Evolutionary conservation across 2,888 invertebrate species (phyloP), one percentile per base, ranked within the genome.

Genomic region (Hypercompe scribonia): DNA sequence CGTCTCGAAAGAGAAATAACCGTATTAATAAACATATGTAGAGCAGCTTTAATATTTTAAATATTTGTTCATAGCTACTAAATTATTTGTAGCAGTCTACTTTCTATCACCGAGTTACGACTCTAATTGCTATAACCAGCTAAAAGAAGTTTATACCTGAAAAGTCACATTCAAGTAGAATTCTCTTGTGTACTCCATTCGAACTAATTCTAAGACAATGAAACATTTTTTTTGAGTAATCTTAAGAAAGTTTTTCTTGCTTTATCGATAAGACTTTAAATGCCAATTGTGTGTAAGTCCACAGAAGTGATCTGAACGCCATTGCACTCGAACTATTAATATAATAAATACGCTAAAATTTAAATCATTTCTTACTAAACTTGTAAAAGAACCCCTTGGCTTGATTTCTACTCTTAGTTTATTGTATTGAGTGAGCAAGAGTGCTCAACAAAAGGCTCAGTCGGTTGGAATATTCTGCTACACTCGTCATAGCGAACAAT

Each of bases 401-500:
- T 42, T 28, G 42, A 39, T 28, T 58, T 58, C 15, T 21, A 39
- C 39, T 28, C 31, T 66, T 36, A 21, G 39, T 3, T 68, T 61
- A 21, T 42, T 28, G 63, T 69, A 31, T 33, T 18, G 46, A 67
- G 67, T 67, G 42, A 31, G 33, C 31, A 24, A 28, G 33, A 33
- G 31, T 50, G 24, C 7, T n/a, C 21, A 24, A 36, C 63, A 42
- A 69, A 69, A 31, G 61, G 42, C 31, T 21, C 42, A 42, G 31
- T 61, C 42, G 42, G 13, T 63, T 31, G 69, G 54, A 69, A 39
- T 31, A 31, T 61, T 33, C 24, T 58, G 28, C 39, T 69, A 13
- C 28, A 39, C 42, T 63, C 42, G 69, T 24, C 66, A 46, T 66
- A 42, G 42, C 42, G 42, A 46, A 31, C 66, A 33, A 66, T 66